These are phyloP conservation scores for Holothuria leucospilota DNA, from an alignment of 53 echinoderm and acorn worm genomes.

Conservation along the genomic window DNA sequence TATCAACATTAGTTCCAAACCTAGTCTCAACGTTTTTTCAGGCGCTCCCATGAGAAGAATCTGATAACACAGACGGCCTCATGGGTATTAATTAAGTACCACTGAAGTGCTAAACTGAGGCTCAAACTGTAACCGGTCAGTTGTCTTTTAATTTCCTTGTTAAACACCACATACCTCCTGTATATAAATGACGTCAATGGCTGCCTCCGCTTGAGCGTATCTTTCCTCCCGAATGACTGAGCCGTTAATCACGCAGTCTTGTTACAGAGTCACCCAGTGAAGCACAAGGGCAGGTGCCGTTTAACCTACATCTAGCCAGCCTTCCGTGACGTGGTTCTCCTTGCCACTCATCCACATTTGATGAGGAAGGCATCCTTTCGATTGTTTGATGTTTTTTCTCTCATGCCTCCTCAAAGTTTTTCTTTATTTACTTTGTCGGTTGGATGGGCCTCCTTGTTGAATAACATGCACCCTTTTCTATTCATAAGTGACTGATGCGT, in stretches of 20 bases:
- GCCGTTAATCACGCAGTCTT: slow-evolving; percentile 34
- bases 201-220: slow-evolving; percentile 8
- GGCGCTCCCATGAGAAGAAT: slow-evolving; percentile 3
- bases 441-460: slow-evolving; percentile 18
- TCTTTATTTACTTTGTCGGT: slow-evolving; percentile 28
- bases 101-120: slow-evolving; percentile 29
- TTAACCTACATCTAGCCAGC: slow-evolving; percentile 35
- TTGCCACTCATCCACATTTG: not conserved
- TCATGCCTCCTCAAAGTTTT: not conserved
- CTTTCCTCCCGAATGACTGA: slow-evolving; percentile 26
- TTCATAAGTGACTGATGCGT: slow-evolving; percentile 6
- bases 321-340: slow-evolving; percentile 10
- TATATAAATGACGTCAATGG: slow-evolving; percentile 27
- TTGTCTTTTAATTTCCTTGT: slow-evolving; percentile 43
- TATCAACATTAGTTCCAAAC: no score
- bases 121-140: slow-evolving; percentile 27
- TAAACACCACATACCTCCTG: slow-evolving; percentile 40
- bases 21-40: not conserved
- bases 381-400: slow-evolving; percentile 21
- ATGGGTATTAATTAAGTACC: slow-evolving; percentile 38
- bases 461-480: not conserved
- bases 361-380: not conserved
- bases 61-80: slow-evolving; percentile 7
- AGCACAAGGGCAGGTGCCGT: slow-evolving; percentile 26
- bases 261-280: slow-evolving; percentile 29